Conservation (phyloP, 2,113 vertebrate species). For the Marmota flaviventris region DNA sequence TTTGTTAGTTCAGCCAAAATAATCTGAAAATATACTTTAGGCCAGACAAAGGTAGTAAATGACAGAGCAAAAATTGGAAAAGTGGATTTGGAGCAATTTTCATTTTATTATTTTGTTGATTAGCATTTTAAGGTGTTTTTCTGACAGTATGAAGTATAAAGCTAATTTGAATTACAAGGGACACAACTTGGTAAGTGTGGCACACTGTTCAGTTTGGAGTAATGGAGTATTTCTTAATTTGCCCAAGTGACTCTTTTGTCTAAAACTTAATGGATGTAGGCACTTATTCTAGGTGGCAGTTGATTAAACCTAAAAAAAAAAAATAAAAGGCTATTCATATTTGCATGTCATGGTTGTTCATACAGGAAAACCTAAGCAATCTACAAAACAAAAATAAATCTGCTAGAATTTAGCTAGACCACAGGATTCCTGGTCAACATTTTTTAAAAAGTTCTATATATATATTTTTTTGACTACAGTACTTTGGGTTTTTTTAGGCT, state of each 20-base stretch:
- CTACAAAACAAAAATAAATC: neutral
- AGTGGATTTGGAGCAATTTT: neutral
- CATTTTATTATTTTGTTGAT: neutral
- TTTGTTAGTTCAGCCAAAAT: neutral
- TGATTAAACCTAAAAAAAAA: slow-evolving; percentile 20
- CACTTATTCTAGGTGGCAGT: neutral
- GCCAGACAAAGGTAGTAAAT: neutral
- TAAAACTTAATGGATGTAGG: neutral
- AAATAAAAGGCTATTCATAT: neutral
- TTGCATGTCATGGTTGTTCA: neutral
- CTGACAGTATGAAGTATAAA: neutral
- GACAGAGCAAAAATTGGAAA: neutral
- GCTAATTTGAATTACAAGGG: neutral
- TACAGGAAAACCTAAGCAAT: neutral
- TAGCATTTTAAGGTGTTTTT: neutral
- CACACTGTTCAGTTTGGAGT: neutral
- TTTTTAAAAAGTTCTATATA: neutral
- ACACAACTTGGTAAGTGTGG: neutral
- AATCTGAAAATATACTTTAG: slow-evolving; percentile 30
- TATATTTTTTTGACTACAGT: neutral
- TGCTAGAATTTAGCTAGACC: neutral
- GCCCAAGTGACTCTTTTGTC: neutral
- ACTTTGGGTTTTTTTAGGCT: neutral
- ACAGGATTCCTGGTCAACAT: neutral
- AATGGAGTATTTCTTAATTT: neutral